Evolutionary conservation across 2,797 vertebrate genomes (phyloP).

Genomic region (Pteronotus mesoamericanus): DNA sequence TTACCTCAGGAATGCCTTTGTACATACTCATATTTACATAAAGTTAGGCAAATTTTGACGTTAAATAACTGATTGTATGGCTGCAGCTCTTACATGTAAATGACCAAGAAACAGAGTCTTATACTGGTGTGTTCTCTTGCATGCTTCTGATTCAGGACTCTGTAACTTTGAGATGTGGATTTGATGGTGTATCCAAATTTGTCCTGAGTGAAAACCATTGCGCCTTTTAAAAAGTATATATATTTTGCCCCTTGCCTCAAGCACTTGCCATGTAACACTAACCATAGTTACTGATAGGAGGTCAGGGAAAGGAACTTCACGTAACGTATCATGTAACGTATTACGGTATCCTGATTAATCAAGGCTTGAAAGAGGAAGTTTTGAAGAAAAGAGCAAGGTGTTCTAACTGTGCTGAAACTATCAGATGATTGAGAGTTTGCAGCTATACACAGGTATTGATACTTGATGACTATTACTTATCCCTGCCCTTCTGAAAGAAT

Average conservation of each 20-base stretch:
- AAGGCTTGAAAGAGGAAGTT: slow-evolving; percentile 49
- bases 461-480: slow-evolving; percentile 40
- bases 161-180: slow-evolving; percentile 34
- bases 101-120: slow-evolving; percentile 11
- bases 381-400: slow-evolving; percentile 47
- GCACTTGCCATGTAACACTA: slow-evolving; percentile 45
- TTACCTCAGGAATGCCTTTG: slow-evolving; percentile 81
- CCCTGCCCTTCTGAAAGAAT: slow-evolving; percentile 32
- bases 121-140: not conserved
- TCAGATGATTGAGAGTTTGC: slow-evolving; percentile 10
- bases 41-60: slow-evolving; percentile 60
- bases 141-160: slow-evolving; percentile 38
- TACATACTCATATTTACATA: slow-evolving; percentile 62
- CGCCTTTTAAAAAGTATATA: not conserved
- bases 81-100: not conserved
- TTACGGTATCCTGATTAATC: slow-evolving; percentile 44
- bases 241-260: slow-evolving; percentile 38
- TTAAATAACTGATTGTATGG: slow-evolving; percentile 7
- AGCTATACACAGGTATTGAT: slow-evolving; percentile 21
- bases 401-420: slow-evolving; percentile 48
- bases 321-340: slow-evolving; percentile 37
- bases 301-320: slow-evolving; percentile 62
- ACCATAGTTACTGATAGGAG: slow-evolving; percentile 48
- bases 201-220: slow-evolving; percentile 42
- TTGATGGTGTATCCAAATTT: not conserved